Base-by-base conservation (phyloP, 1,140 invertebrate genomes). In the Paraescarpia echinospica region DNA sequence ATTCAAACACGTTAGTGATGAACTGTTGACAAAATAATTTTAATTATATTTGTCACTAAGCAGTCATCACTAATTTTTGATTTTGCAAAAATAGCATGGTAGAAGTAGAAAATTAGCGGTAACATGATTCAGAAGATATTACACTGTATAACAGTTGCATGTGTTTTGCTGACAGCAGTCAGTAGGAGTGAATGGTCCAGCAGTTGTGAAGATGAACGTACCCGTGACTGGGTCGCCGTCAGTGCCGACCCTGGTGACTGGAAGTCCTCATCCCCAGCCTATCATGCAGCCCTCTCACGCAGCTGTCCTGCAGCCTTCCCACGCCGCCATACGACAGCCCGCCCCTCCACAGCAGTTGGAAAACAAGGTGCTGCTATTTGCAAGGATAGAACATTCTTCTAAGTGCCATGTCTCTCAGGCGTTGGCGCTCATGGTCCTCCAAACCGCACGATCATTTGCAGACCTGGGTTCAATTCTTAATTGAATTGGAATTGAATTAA, bases 321-420 rank as follows among this genome's bases (percentile, higher is more conserved):
- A 89, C 90, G 41, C 90, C 93, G 89, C 93, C 93, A 48, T 93
- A 91, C 18, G 92, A 93, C n/a, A 93, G 35, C 5, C 93, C 93
- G 90, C 93, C 93, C 89, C 48, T 91, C 2, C 14, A 93, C 22
- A 93, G 93, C 34, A 92, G 93, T 9, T 91, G 93, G 27, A 93
- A 91, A 34, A 92, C 92, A 1, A 92, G 93, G 14, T 8, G 88
- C 93, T 22, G 88, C 93, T 12, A 27, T 93, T 59, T 91, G 91
- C 18, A 92, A 90, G 33, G 92, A 92, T 12, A 93, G 31, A 51
- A 14, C 8, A 22, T 77, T 77, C 41, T 41, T n/a, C 8, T 51
- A 18, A 18, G 18, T 51, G 48, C 48, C 48, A 51, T 51, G n/a
- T n/a, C n/a, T n/a, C n/a, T n/a, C n/a, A n/a, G n/a, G n/a, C n/a